Conservation (phyloP, 2,888 invertebrate genomes). For the Microplitis manilae region DNA sequence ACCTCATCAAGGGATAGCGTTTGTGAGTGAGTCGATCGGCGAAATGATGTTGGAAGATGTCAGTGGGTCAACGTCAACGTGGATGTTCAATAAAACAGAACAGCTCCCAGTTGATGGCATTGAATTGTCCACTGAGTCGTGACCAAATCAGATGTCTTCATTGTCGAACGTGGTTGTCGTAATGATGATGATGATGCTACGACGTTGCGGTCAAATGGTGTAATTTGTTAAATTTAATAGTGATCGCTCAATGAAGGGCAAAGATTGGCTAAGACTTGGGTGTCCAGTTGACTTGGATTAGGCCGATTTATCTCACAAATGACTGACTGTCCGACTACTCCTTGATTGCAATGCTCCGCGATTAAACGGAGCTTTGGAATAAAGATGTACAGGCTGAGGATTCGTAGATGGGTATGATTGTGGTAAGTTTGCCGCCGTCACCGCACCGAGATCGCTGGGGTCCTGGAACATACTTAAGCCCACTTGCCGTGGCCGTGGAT, state of each 20-base stretch:
- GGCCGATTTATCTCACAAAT: conserved; percentile 52
- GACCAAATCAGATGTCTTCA: conserved; percentile 38
- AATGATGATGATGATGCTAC: conserved; percentile 19
- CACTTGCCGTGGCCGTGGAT: conserved; percentile 62
- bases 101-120: conserved; percentile 59
- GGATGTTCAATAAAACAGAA: conserved; percentile 64
- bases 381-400: conserved; percentile 68
- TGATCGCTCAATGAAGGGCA: conserved; percentile 32
- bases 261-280: conserved; percentile 38
- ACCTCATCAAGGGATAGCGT: conserved; percentile 53
- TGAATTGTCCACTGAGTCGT: conserved; percentile 56
- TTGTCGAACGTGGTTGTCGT: conserved; percentile 19
- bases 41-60: conserved; percentile 50
- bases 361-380: conserved; percentile 61
- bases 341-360: conserved; percentile 53
- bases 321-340: conserved; percentile 57
- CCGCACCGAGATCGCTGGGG: conserved; percentile 71
- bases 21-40: conserved; percentile 56
- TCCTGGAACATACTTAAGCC: conserved; percentile 66
- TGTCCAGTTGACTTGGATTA: conserved; percentile 17
- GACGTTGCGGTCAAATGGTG: conserved; percentile 31
- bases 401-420: conserved; percentile 69
- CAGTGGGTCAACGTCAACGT: conserved; percentile 15
- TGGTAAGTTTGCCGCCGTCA: conserved; percentile 71
- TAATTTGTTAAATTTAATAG: conserved; percentile 32